Evolutionary conservation across 2,113 vertebrate genomes (phyloP), one percentile per base, ranked within the genome.

Genomic region (Egretta garzetta): DNA sequence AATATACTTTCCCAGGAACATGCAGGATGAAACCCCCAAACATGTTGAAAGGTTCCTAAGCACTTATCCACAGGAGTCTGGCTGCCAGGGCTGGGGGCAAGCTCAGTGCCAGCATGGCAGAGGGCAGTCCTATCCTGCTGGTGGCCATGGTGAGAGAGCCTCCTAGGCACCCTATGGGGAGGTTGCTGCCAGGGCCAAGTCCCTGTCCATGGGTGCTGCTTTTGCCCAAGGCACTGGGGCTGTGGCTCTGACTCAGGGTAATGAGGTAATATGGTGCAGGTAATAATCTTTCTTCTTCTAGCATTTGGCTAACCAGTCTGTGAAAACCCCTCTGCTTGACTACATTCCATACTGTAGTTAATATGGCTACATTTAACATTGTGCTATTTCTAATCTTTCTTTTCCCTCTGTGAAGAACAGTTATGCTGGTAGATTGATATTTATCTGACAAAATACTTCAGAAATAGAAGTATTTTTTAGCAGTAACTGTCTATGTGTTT

Each of bases 11-110:
- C 9, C 50, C 11, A 23, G 13, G 37, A 74, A 67, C 8, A 5
- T 66, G 5, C 12, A 43, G 17, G 16, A 55, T 41, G 28, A 64
- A 47, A 23, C 2, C 8, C 6, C 19, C 9, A 35, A 22, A 41
- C 15, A 14, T 12, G 5, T 0, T 74, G n/a, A 60, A 73, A 71
- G 1, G 4, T 74, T 43, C 35, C 9, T 52, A 63, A 60, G 7
- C 1, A 4, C 8, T 28, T 14, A 43, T 2, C 5, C 33, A 21
- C 0, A 0, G 3, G 17, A 3, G 4, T 33, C n/a, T 58, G 28
- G 26, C n/a, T 84, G 43, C 4, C 20, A 43, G 9, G 10, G 17
- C 8, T 66, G 47, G 1, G 4, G 0, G 0, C 4, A 15, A 45
- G 28, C 26, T 39, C 5, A 7, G 17, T 47, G 18, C 6, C 56